Evolutionary conservation across 2,113 vertebrate species (phyloP), one percentile per base, ranked within the genome.

Genomic region (Tachysurus vachellii): DNA sequence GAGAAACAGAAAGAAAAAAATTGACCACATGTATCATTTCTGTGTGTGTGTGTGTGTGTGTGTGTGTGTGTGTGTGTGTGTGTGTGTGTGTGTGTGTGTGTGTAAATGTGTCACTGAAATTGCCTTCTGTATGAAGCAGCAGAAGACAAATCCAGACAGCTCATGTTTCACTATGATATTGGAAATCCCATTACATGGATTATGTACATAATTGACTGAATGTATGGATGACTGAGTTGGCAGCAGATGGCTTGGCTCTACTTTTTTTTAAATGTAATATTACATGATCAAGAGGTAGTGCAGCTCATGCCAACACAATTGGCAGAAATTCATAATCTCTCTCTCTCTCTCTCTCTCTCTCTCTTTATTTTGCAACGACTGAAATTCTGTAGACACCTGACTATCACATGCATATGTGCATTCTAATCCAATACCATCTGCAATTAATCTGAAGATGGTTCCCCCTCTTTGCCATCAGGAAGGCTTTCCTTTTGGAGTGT

Each of bases 171-270:
- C 89, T 84, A 88, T 93, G 91, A 86, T 85, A 93, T 85, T 61
- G 88, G 91, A 96, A 96, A 96, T 96, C 95, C 96, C 95, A 96
- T 97, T 96, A 96, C 62, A 86, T 92, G 92, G 91, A 94, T 90
- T 90, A 93, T 90, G 93, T 92, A 91, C 91, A 90, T 95, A 96
- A 96, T 87, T 94, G 95, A 94, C 94, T 94, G 88, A 91, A 90
- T 93, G 44, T 90, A 93, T 89, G 92, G 93, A 88, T 95, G 95
- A 92, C 91, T 94, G 93, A 94, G 76, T 91, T 77, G 92, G 91
- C 86, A 88, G 88, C 92, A 68, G 54, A 13, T 5, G 11, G 28
- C 59, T 70, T 80, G n/a, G 14, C 10, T 61, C n/a, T 75, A 80
- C 21, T 86, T 73, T 14, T 54, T 28, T 75, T 10, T 23, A 23